Percentiles rank a stretch among this genome's conserved stretches.
phyloP scores from a whole-genome alignment of 2,888 invertebrate genomes.

The Labia minor region DNA sequence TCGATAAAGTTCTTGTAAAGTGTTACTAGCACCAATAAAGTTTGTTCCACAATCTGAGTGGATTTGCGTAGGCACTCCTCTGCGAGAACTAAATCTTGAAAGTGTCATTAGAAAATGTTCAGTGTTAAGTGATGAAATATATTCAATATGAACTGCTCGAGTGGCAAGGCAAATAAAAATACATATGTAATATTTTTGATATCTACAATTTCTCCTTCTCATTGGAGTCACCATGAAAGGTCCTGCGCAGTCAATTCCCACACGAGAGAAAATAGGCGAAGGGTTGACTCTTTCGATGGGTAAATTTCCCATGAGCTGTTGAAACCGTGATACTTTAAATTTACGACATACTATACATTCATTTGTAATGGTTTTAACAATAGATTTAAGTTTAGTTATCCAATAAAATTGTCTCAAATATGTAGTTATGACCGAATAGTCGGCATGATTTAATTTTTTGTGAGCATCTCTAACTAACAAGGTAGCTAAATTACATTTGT shows the following conservation, averaged over 20 bases:
- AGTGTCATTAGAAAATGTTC: neutral
- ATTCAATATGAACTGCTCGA: neutral
- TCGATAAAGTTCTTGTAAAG: neutral
- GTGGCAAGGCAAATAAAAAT: neutral
- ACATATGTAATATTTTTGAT: neutral
- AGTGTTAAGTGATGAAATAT: neutral
- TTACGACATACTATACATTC: neutral
- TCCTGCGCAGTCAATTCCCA: neutral
- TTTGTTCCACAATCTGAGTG: neutral
- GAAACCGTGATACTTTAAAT: neutral
- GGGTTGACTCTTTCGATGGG: neutral
- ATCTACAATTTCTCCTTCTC: neutral
- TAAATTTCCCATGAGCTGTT: neutral
- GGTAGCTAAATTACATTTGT: neutral
- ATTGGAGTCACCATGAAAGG: neutral
- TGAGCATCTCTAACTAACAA: neutral
- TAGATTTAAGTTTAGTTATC: neutral
- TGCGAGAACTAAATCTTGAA: neutral
- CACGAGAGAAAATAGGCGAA: neutral
- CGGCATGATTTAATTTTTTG: neutral
- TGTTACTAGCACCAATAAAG: neutral
- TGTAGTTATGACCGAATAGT: neutral
- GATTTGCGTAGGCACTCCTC: neutral
- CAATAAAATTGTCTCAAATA: neutral
- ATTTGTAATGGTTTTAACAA: neutral